These are phyloP conservation scores for Oreortyx pictus DNA, from an alignment of 2,797 vertebrate species.

Conservation along the genomic window DNA sequence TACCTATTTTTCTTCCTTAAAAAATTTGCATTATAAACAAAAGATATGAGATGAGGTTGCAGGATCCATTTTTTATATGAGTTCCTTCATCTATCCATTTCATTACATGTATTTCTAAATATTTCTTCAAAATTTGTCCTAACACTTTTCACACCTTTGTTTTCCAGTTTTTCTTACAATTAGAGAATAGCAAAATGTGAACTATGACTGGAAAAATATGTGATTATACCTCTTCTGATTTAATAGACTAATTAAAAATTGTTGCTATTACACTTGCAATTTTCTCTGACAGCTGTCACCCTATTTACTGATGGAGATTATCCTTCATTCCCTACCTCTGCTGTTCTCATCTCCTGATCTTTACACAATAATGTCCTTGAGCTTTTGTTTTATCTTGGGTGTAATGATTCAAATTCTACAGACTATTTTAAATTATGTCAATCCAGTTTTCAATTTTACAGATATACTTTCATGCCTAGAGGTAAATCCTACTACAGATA, in stretches of 20 bases:
- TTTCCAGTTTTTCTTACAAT: background rate
- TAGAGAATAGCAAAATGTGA: background rate
- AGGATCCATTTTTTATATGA: background rate
- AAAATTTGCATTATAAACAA: background rate
- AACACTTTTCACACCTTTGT: background rate
- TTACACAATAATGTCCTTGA: background rate
- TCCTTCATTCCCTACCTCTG: background rate
- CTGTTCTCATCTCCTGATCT: background rate
- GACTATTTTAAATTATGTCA: background rate
- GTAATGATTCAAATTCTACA: background rate
- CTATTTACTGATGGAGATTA: background rate
- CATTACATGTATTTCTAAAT: background rate
- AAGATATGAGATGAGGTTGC: background rate
- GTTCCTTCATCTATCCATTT: background rate
- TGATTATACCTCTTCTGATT: background rate
- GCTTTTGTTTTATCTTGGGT: background rate
- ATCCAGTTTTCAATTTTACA: background rate
- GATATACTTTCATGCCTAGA: background rate
- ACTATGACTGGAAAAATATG: background rate
- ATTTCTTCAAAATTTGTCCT: background rate
- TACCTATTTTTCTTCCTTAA: background rate
- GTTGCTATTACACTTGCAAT: background rate
- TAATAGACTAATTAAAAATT: constrained; percentile 7
- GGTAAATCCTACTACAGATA: background rate
- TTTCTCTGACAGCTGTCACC: background rate